These are phyloP conservation scores for Mylabris sibirica DNA, from an alignment of 2,888 invertebrate species.

Conservation along the genomic window DNA sequence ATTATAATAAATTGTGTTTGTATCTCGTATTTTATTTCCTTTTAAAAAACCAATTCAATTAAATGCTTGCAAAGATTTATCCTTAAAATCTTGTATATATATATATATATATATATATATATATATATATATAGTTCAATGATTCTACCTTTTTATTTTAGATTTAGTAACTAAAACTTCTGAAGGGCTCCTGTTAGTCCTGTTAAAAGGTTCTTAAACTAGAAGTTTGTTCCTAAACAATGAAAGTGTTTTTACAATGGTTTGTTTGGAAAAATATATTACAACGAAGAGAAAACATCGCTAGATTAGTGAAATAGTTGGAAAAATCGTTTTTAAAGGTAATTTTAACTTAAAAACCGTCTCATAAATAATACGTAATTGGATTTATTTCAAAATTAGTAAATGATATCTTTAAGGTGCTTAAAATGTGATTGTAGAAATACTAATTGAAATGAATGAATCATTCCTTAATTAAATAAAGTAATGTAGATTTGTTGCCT, in stretches of 20 bases:
- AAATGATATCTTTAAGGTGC: not conserved
- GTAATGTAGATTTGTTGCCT: not conserved
- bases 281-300: not conserved
- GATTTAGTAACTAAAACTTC: not conserved
- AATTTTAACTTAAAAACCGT: not conserved
- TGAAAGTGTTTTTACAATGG: conserved; percentile 1
- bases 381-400: not conserved
- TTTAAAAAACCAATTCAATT: not conserved
- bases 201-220: not conserved
- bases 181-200: not conserved
- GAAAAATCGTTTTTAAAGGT: not conserved
- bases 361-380: not conserved
- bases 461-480: not conserved
- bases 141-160: not conserved
- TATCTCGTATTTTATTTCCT: too few species aligned
- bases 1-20: too few species aligned
- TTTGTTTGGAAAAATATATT: not conserved
- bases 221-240: conserved; percentile 4
- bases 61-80: not conserved
- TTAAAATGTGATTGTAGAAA: not conserved
- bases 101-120: too few species aligned
- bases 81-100: not conserved
- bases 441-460: not conserved
- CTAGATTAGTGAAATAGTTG: not conserved
- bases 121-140: not conserved